Evolutionary conservation across 2,113 vertebrate genomes (phyloP), one percentile per base, ranked within the genome.

Genomic region (Pituophis catenifer): DNA sequence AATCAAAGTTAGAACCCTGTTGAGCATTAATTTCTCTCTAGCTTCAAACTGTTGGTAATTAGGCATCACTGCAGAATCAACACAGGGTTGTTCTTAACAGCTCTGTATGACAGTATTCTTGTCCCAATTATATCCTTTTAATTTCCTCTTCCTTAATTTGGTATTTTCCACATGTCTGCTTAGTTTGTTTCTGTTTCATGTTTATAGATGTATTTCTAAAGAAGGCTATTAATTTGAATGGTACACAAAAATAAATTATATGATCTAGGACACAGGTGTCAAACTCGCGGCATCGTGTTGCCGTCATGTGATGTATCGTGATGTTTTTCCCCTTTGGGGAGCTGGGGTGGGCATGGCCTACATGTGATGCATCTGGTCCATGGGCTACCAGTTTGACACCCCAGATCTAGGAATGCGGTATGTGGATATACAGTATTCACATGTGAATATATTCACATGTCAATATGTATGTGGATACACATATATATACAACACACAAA

Each of bases 31-130:
- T 93, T 86, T 58, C 13, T 81, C 50, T 65, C 33, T 87, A 48
- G 89, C 86, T 93, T 59, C 33, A 70, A 93, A 55, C 57, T 88
- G 89, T 38, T 55, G 58, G 50, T 91, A 87, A 54, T 90, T 91
- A 93, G 87, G 58, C 50, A 62, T 33, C n/a, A 48, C 58, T 93
- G 89, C 58, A 88, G 17, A 55, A 65, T 93, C 89, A 54, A 48
- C 48, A 9, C 48, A 87, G 11, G 33, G 44, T 23, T 89, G 15
- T 86, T 86, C 48, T 93, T 62, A 59, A 93, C 48, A 15, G 23
- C n/a, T 81, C 89, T 54, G 58, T 70, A 59, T 91, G n/a, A 48
- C 29, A 86, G 9, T 48, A 5, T 93, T 91, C 58, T n/a, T 88
- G n/a, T 75, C 33, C 59, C 59, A 57, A n/a, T 75, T 88, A 57